Evolutionary conservation across 2,113 vertebrate genomes (phyloP), one percentile per base, ranked within the genome.

Genomic region (Equus quagga): DNA sequence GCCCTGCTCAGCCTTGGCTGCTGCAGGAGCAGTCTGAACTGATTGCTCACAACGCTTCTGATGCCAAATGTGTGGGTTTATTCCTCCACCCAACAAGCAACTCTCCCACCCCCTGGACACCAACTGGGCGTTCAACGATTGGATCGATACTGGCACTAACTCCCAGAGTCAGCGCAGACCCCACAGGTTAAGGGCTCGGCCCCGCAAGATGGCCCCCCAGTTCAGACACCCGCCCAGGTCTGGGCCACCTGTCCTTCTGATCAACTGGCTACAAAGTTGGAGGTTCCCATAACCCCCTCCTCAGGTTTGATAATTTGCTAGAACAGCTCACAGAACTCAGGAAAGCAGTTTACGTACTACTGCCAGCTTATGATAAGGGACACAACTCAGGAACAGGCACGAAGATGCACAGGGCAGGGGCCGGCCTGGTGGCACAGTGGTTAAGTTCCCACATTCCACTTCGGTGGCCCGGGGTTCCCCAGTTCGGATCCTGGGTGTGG

Each of bases 11-110:
- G 41, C 58, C 7, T 0, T 1, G 21, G 58, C 84, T 2, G 17
- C 51, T 3, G 3, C 3, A 7, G 12, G 67, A 65, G 26, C 1
- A 0, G 6, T 31, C 67, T n/a, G 58, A 28, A 3, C 41, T 3
- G 1, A 41, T 33, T 6, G 3, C 65, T 41, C 33, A 12, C 2
- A 3, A 41, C 44, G 11, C 64, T 60, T 31, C 33, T 13, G 58
- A 36, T 41, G 1, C 19, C 41, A 73, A 2, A 13, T 17, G 36
- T 58, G 33, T 44, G 44, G 15, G 26, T 0, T 13, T 49, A 46
- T 51, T 36, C 10, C 31, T 41, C 58, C 17, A 5, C 8, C 33
- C 28, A 11, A 4, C 24, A 3, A 4, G n/a, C 33, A 26, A 7
- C 1, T 46, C 49, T 26, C 49, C 49, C 36, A 0, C 12, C 15